These are phyloP conservation scores for Acleris holmiana DNA, from an alignment of 2,888 invertebrate genomes.

Conservation along the genomic window DNA sequence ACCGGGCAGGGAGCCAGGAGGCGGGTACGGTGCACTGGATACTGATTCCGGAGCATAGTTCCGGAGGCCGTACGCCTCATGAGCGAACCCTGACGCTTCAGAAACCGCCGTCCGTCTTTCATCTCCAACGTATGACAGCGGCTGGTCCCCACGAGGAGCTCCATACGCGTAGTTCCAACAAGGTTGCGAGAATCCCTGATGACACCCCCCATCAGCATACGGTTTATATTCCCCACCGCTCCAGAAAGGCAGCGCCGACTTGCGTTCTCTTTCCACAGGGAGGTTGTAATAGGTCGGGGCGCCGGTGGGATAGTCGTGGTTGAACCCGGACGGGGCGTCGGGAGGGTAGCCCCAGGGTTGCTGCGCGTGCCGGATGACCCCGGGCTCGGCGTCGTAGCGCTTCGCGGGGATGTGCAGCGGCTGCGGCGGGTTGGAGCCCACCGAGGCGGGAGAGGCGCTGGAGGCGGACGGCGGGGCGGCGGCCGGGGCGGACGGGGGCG, in stretches of 20 bases:
- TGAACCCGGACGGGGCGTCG: constrained; percentile 86
- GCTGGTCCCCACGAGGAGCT: constrained; percentile 86
- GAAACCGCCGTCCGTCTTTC: constrained; percentile 88
- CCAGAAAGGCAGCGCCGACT: constrained; percentile 89
- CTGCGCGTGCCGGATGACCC: constrained; percentile 91
- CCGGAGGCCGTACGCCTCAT: constrained; percentile 90
- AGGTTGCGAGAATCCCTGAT: constrained; percentile 88
- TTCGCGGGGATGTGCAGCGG: constrained; percentile 96
- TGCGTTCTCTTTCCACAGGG: constrained; percentile 86
- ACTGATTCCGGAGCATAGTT: constrained; percentile 90
- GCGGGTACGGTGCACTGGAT: constrained; percentile 90
- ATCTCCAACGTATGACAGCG: constrained; percentile 88
- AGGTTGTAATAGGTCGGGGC: constrained; percentile 90
- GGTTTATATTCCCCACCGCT: constrained; percentile 87
- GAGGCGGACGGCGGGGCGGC: constrained; percentile 85
- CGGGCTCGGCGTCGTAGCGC: constrained; percentile 87
- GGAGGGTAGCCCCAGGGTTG: constrained; percentile 90
- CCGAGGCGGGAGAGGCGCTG: constrained; percentile 84
- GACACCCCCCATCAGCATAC: constrained; percentile 85
- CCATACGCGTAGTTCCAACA: constrained; percentile 90
- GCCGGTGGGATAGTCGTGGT: constrained; percentile 88
- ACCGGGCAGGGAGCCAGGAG: constrained; percentile 88
- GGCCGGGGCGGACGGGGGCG: constrained; percentile 88
- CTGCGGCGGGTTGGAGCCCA: constrained; percentile 88
- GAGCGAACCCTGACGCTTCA: constrained; percentile 87